Base-by-base conservation (phyloP, 2,888 invertebrate genomes). In the Cheilosia vernalis region DNA sequence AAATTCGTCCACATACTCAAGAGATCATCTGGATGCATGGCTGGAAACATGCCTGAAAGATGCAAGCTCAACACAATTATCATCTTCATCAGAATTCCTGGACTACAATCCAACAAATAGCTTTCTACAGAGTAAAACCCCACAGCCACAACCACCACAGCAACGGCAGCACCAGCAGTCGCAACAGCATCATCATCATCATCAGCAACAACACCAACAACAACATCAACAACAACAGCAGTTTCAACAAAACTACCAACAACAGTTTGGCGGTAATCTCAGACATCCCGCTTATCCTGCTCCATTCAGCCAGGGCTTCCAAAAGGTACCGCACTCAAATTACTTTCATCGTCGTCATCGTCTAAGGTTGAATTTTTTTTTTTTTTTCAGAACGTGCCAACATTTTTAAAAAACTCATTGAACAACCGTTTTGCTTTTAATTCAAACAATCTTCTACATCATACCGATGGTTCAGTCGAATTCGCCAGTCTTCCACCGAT, bases 401-500 rank as follows among this genome's bases (percentile, higher is more conserved):
- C 88, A 84, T 89, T 88, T 87, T 84, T 89, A 79, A 89, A 90
- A 88, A 89, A 90, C 44, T 70, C 87, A 27, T 85, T 89, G 49
- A 90, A 88, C 69, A 90, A 90, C 88, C 91, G 91, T 40, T 90
- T 89, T 87, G 88, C 90, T 40, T 89, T 90, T 58, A 84, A 85
- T 78, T 87, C 88, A 37, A 89, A 89, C 7, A 84, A 89, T 74
- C 85, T 87, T 69, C 88, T 88, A 64, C 87, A 83, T 42, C 89
- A 89, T 74, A 89, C 89, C 61, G 91, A 91, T 83, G 89, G 89
- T 27, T 89, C 89, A n/a, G 90, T 91, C 87, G 94, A 94, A 87
- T 94, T 93, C 88, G 93, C 95, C 58, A 96, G 96, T 90, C 90
- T 96, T 82, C 96, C 96, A 30, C 95, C 96, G 0, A 94, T 94